phyloP scores from a whole-genome alignment of 1,140 invertebrate genomes.

The Planococcus citri region DNA sequence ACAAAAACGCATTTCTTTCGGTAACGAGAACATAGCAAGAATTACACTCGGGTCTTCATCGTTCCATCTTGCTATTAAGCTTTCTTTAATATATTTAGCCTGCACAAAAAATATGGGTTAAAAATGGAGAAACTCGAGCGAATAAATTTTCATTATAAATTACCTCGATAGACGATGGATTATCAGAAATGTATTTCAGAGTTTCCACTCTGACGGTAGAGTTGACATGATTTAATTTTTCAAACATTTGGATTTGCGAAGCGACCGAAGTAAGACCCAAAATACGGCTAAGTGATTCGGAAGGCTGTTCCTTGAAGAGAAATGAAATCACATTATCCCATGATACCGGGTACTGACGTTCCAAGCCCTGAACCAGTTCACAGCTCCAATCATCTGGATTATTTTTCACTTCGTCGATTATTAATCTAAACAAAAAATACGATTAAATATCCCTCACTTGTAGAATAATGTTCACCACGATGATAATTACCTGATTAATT shows the following conservation, averaged over 20 bases:
- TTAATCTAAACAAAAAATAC: background rate
- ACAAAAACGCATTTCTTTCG: background rate
- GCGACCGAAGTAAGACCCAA: background rate
- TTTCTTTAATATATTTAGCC: background rate
- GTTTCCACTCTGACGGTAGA: conserved; percentile 45
- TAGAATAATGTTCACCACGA: background rate
- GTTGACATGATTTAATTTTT: conserved; percentile 51
- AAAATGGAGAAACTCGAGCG: no score
- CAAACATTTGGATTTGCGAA: conserved; percentile 40
- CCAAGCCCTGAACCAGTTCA: background rate
- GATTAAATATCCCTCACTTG: background rate
- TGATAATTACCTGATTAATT: background rate
- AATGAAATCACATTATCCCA: conserved; percentile 1
- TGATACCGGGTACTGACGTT: background rate
- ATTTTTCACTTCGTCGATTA: background rate
- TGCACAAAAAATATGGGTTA: background rate
- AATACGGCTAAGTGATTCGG: background rate
- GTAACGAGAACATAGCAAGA: background rate
- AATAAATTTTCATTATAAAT: background rate
- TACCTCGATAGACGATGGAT: conserved; percentile 37
- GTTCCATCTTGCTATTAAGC: background rate
- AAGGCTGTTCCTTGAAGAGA: background rate
- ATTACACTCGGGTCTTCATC: conserved; percentile 4
- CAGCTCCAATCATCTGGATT: background rate
- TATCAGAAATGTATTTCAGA: conserved; percentile 42